Percentiles rank a stretch among this genome's conserved stretches.
These are phyloP conservation scores for Drosophila cognata DNA, from an alignment of 2,888 invertebrate genomes.

Conservation along the genomic window DNA sequence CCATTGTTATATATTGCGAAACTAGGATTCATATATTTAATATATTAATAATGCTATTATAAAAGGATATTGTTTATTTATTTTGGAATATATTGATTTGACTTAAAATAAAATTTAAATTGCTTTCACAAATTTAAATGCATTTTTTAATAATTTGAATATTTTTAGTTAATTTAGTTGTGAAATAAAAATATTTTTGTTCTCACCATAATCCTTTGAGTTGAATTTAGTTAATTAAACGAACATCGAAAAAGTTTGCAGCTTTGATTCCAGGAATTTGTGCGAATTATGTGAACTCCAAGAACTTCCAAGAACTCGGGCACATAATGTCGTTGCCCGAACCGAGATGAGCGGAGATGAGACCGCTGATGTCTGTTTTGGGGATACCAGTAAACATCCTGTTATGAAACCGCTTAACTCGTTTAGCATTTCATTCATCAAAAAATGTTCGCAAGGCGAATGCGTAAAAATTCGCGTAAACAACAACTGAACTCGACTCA, in stretches of 20 bases:
- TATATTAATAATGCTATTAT: not conserved
- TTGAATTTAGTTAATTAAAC: not conserved
- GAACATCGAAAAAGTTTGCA: slow-evolving; percentile 31
- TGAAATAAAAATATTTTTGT: not conserved
- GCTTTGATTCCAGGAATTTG: slow-evolving; percentile 63
- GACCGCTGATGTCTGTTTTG: slow-evolving; percentile 24
- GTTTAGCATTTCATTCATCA: slow-evolving; percentile 57
- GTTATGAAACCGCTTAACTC: slow-evolving; percentile 63
- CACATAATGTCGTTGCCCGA: slow-evolving; percentile 54
- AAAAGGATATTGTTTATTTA: not conserved
- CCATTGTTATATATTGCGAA: not conserved
- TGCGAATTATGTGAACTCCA: slow-evolving; percentile 11
- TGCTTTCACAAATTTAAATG: not conserved
- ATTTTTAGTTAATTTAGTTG: not conserved
- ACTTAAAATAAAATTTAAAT: not conserved
- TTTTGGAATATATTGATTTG: not conserved
- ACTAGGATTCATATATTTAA: not conserved
- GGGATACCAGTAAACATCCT: slow-evolving; percentile 62
- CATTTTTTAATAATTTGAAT: not conserved
- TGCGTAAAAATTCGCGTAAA: slow-evolving; percentile 75
- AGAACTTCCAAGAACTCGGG: slow-evolving; percentile 55
- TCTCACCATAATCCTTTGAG: not conserved
- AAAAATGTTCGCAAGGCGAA: slow-evolving; percentile 29
- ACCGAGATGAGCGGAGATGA: slow-evolving; percentile 14
- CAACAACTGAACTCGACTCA: slow-evolving; percentile 33